Evolutionary conservation across 2,797 vertebrate species (phyloP), one percentile per base, ranked within the genome.

Genomic region (Ptychadena robeensis): DNA sequence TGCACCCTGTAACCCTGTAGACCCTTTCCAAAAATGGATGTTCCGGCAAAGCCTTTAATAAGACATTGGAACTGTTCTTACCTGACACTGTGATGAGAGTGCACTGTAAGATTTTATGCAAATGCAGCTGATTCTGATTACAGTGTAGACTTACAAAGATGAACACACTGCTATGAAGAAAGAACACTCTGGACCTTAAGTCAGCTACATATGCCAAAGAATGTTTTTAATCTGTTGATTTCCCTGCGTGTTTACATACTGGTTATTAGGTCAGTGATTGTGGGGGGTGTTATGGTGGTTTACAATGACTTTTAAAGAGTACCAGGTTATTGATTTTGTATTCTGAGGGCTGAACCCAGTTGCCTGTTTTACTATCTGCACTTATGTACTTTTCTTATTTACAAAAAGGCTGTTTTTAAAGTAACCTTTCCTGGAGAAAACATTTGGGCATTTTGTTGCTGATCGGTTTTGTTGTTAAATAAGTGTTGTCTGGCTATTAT

Each of bases 11-110:
- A 93, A 96, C 88, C 92, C 96, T 72, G 90, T 91, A n/a, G 97
- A 99, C 90, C 88, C 86, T 87, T 96, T 93, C 91, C 98, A 99
- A 90, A 96, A 94, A 87, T 99, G 98, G 98, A 87, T 93, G 80
- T 98, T 99, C 87, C 86, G 90, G 89, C 96, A 93, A 95, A 91
- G 90, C 0, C 32, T 88, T 86, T 94, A 90, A 93, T 67, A 87
- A 22, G 12, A 18, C 1, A 5, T 38, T 22, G 9, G 66, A 27
- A 83, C 80, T 80, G 73, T 78, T 85, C 84, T 76, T 87, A 61
- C 85, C 90, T 89, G 87, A 88, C 89, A 91, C 87, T 91, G 88
- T 89, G 87, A 90, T 87, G 82, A 87, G 79, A 76, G 59, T 25
- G 86, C 88, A 90, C 87, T 89, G 85, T 86, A 86, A 84, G 88